phyloP scores from a whole-genome alignment of 2,113 vertebrate species.

The Maylandia zebra region DNA sequence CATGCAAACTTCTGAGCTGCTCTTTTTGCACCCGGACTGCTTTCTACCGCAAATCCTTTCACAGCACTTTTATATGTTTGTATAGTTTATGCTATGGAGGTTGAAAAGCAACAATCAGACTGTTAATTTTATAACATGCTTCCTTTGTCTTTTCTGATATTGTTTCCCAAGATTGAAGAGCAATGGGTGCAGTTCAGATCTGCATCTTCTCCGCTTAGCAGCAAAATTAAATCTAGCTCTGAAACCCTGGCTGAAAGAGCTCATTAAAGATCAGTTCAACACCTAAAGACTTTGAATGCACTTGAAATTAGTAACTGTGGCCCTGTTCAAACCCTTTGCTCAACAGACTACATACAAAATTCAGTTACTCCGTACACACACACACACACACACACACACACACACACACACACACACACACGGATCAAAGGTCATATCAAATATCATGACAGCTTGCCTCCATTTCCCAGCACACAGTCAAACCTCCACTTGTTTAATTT shows the following conservation, averaged over 20 bases:
- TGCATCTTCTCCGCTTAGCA: background rate
- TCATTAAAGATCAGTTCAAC: background rate
- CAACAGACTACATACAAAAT: background rate
- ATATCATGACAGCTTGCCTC: background rate
- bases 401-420: background rate
- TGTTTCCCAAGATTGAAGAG: background rate
- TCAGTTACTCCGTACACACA: background rate
- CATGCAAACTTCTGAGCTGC: background rate
- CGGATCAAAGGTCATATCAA: background rate
- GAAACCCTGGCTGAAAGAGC: background rate
- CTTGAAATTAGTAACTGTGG: background rate
- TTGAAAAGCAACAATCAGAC: background rate
- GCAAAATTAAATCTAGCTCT: background rate
- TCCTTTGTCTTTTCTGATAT: too few relatives aligned
- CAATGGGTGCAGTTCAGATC: background rate
- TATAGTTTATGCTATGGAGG: background rate
- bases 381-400: too few relatives aligned
- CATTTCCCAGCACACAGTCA: background rate
- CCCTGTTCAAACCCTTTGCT: background rate
- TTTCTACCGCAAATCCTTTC: background rate
- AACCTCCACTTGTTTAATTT: constrained; percentile 10
- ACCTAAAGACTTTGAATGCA: background rate
- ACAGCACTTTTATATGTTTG: background rate
- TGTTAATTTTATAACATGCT: background rate
- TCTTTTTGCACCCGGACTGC: background rate